Percentiles rank a stretch among this genome's conserved stretches.
These are phyloP conservation scores for Ochropacha duplaris DNA, from an alignment of 2,888 invertebrate species.

Conservation along the genomic window DNA sequence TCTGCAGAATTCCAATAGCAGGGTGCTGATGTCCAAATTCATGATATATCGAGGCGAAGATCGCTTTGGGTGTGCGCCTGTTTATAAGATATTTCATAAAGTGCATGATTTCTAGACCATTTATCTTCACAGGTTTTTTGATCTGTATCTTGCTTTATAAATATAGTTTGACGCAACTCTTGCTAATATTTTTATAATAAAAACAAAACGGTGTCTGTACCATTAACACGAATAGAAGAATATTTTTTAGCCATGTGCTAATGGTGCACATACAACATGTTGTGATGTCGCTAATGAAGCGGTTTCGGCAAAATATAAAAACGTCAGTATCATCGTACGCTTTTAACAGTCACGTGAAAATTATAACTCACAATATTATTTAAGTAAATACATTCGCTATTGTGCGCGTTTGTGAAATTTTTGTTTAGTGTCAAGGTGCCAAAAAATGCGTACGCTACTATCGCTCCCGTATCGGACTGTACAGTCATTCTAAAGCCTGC, in stretches of 20 bases:
- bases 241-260: constrained; percentile 56
- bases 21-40: constrained; percentile 71
- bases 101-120: constrained; percentile 57
- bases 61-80: constrained; percentile 55
- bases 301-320: constrained; percentile 52
- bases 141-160: neutral
- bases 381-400: constrained; percentile 30
- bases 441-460: too few relatives aligned
- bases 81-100: constrained; percentile 80
- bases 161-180: neutral
- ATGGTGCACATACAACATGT: constrained; percentile 44
- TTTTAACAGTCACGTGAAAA: constrained; percentile 65
- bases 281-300: constrained; percentile 62
- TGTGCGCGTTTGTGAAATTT: constrained; percentile 23
- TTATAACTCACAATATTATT: constrained; percentile 25
- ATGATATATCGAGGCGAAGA: constrained; percentile 72
- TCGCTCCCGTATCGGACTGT: too few relatives aligned
- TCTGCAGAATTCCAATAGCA: constrained; percentile 73
- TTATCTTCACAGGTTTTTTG: constrained; percentile 48
- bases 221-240: constrained; percentile 40
- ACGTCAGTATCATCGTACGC: constrained; percentile 30
- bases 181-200: neutral
- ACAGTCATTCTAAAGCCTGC: too few relatives aligned
- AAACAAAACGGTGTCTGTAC: constrained; percentile 5
- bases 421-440: constrained; percentile 13